phyloP scores from a whole-genome alignment of 1,140 invertebrate genomes.

The Nymphalis io region DNA sequence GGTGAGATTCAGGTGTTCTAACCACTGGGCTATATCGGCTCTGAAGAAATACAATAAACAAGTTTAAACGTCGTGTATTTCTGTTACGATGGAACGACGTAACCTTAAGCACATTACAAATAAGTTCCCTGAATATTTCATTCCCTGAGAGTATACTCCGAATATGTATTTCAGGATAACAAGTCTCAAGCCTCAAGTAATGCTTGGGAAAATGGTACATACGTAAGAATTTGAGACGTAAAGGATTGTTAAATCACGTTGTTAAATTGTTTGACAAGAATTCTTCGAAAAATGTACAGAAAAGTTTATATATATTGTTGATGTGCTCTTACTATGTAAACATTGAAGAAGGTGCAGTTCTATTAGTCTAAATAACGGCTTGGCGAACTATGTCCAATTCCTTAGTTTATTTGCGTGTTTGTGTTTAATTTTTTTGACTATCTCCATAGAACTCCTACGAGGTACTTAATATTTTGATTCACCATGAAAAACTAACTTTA shows the following conservation, averaged over 20 bases:
- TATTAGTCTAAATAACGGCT: too few species aligned
- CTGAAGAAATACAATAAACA: neutral
- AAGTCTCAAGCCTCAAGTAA: constrained; percentile 40
- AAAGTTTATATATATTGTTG: neutral
- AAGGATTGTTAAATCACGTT: constrained; percentile 38
- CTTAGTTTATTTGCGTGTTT: too few species aligned
- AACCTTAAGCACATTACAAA: constrained; percentile 9
- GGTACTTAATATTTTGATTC: too few species aligned
- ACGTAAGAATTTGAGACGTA: constrained; percentile 31
- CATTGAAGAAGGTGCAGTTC: too few species aligned
- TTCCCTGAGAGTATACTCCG: constrained; percentile 12
- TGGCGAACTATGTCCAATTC: too few species aligned
- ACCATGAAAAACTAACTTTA: too few species aligned
- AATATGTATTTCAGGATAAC: constrained; percentile 36
- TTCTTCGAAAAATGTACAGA: neutral
- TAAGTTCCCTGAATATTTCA: constrained; percentile 17
- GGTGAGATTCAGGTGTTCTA: too few species aligned
- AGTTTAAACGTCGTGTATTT: neutral
- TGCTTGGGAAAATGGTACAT: constrained; percentile 42
- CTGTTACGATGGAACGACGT: neutral
- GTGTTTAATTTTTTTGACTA: too few species aligned
- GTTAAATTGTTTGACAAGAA: constrained; percentile 38
- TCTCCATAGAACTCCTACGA: too few species aligned
- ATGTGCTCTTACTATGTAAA: neutral
- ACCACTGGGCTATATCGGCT: too few species aligned